Percentiles rank a stretch among this genome's conserved stretches.
phyloP scores from a whole-genome alignment of 2,113 vertebrate species.

The Thomomys bottae region DNA sequence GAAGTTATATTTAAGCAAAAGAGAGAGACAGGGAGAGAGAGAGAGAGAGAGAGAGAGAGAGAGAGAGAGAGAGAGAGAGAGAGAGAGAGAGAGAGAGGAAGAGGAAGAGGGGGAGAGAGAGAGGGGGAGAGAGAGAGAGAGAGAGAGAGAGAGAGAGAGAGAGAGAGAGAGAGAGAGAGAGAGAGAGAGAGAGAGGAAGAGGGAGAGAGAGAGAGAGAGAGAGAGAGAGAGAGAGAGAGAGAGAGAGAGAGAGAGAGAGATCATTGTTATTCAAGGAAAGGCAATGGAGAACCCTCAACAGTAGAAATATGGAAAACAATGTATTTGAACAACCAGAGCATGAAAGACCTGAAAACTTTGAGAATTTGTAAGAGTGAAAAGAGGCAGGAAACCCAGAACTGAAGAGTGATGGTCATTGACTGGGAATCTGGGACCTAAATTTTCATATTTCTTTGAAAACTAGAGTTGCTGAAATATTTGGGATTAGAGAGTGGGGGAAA shows the following conservation, averaged over 20 bases:
- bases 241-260: neutral
- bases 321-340: neutral
- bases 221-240: no score
- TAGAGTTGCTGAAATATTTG: conserved; percentile 12
- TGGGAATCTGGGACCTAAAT: neutral
- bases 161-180: no score
- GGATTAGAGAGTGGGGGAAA: neutral
- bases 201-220: neutral
- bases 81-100: no score
- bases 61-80: no score
- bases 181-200: neutral
- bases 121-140: conserved; percentile 2
- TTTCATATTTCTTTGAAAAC: conserved; percentile 7
- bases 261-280: neutral
- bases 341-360: conserved; percentile 5
- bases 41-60: neutral
- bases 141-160: no score
- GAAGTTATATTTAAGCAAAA: neutral
- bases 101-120: neutral
- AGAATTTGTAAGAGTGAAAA: neutral
- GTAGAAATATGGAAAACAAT: neutral
- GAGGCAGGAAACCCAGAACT: neutral
- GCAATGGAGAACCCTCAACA: neutral
- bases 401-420: neutral
- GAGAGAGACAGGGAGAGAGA: neutral